Conservation (phyloP, 2,113 vertebrate species). For the Rhinolophus ferrumequinum region DNA sequence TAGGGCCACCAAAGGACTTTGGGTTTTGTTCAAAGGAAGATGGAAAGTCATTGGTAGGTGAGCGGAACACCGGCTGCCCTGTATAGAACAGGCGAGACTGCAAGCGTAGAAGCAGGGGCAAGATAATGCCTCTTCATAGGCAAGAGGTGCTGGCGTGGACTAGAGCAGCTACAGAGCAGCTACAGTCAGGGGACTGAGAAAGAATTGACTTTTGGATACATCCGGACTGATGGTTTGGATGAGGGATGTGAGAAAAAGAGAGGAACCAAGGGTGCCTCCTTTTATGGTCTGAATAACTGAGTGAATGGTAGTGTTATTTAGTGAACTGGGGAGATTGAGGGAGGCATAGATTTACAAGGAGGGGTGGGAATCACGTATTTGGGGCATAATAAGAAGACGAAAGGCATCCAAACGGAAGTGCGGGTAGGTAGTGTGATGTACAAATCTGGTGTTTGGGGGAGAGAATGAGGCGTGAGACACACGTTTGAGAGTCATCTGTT, state of each 20-base stretch:
- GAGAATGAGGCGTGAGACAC: not conserved
- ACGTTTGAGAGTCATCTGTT: not conserved
- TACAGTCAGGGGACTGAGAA: not conserved
- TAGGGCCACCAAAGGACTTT: not conserved
- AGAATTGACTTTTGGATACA: not conserved
- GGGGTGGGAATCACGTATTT: not conserved
- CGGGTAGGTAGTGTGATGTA: not conserved
- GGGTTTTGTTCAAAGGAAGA: not conserved
- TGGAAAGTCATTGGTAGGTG: not conserved
- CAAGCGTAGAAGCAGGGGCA: not conserved
- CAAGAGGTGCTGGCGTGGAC: not conserved
- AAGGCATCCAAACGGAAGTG: not conserved
- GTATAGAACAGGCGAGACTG: accelerated
- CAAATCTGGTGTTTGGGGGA: not conserved
- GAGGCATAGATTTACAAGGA: not conserved
- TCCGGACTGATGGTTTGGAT: not conserved
- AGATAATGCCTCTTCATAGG: not conserved
- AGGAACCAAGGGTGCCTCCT: not conserved
- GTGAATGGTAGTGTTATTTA: not conserved
- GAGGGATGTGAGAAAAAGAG: not conserved
- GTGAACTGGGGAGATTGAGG: not conserved
- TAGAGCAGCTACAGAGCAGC: too few relatives aligned
- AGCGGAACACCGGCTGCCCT: not conserved
- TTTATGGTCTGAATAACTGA: not conserved
- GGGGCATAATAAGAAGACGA: not conserved